These are phyloP conservation scores for Coccyzus lansbergi DNA, from an alignment of 2,797 vertebrate species.

Conservation along the genomic window DNA sequence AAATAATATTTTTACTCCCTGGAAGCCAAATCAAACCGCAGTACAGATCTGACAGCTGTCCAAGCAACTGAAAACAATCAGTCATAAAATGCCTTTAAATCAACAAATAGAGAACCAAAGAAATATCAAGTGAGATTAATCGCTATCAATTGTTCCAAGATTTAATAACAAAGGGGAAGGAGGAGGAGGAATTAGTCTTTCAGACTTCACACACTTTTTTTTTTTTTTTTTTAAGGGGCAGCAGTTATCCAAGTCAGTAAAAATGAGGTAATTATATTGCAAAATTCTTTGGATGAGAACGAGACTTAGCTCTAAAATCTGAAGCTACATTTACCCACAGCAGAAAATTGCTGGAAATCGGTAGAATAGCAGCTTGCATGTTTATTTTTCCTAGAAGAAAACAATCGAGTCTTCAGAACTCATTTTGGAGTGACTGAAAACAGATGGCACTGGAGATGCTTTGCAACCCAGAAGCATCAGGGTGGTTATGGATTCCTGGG, in stretches of 20 bases:
- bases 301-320: constrained; percentile 57
- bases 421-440: constrained; percentile 60
- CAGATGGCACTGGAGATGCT: constrained; percentile 57
- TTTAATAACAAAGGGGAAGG: constrained; percentile 52
- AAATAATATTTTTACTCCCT: constrained; percentile 56
- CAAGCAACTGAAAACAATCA: constrained; percentile 67
- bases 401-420: constrained; percentile 64
- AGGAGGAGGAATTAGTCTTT: constrained; percentile 63
- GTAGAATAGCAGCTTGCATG: constrained; percentile 62
- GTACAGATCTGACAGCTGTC: constrained; percentile 47
- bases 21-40: constrained; percentile 54
- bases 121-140: constrained; percentile 75
- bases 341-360: constrained; percentile 73
- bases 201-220: constrained; percentile 19
- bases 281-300: constrained; percentile 73
- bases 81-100: constrained; percentile 70
- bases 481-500: constrained; percentile 44
- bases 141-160: constrained; percentile 67
- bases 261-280: constrained; percentile 79
- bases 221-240: not conserved
- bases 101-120: constrained; percentile 66
- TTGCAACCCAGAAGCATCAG: constrained; percentile 42
- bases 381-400: constrained; percentile 75
- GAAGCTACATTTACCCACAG: constrained; percentile 64
- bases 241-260: constrained; percentile 75